phyloP scores from a whole-genome alignment of 2,888 invertebrate species.

The Scaeva pyrastri region DNA sequence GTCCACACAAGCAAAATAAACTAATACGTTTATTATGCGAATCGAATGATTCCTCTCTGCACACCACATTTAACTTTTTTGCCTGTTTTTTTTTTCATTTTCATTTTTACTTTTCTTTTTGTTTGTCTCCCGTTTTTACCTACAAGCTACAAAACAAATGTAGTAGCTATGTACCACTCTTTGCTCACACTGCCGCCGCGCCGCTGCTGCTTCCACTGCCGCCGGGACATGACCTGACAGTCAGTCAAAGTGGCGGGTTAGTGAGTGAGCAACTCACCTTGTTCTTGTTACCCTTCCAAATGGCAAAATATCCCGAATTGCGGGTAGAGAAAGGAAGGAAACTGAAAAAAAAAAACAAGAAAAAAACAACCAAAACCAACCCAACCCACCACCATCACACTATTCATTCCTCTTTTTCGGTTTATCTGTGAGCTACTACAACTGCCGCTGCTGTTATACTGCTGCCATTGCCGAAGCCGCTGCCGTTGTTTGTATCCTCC shows the following conservation, averaged over 20 bases:
- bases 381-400: slow-evolving; percentile 39
- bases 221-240: slow-evolving; percentile 31
- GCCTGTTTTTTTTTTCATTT: slow-evolving; percentile 30
- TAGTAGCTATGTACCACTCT: slow-evolving; percentile 35
- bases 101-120: slow-evolving; percentile 17
- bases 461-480: neutral
- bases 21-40: slow-evolving; percentile 69
- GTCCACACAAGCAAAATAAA: slow-evolving; percentile 59
- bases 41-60: slow-evolving; percentile 57
- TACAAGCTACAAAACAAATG: slow-evolving; percentile 47
- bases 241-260: slow-evolving; percentile 35
- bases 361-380: slow-evolving; percentile 19
- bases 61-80: slow-evolving; percentile 45
- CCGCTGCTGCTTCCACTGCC: too few relatives aligned
- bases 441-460: slow-evolving; percentile 25
- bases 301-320: slow-evolving; percentile 44
- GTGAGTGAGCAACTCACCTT: slow-evolving; percentile 58
- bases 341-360: slow-evolving; percentile 24
- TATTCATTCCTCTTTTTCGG: slow-evolving; percentile 29
- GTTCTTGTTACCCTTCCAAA: slow-evolving; percentile 56
- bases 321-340: slow-evolving; percentile 47
- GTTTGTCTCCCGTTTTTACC: slow-evolving; percentile 55
- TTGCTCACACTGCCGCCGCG: slow-evolving; percentile 34
- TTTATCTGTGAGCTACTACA: slow-evolving; percentile 49
- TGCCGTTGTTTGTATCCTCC: slow-evolving; percentile 40